A percentile compares a stretch with the other conserved stretches of the same genome.
These are phyloP conservation scores for Ceuthmochares aereus DNA, from an alignment of 2,113 vertebrate species.

Conservation along the genomic window DNA sequence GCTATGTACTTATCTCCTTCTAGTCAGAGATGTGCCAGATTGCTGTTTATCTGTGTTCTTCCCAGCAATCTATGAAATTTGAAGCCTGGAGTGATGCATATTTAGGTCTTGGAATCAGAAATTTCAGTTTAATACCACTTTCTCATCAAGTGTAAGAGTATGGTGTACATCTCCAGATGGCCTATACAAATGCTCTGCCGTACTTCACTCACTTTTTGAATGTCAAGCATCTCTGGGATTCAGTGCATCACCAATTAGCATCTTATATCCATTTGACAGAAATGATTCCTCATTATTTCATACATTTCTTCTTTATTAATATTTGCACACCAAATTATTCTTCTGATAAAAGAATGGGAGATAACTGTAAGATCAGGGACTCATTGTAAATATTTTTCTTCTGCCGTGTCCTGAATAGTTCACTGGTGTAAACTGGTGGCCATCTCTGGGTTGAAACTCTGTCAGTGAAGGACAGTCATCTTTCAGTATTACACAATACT, in stretches of 20 bases:
- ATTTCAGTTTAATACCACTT: conserved; percentile 77
- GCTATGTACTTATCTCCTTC: conserved; percentile 18
- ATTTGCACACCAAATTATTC: conserved; percentile 60
- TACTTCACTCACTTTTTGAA: conserved; percentile 82
- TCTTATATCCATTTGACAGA: conserved; percentile 80
- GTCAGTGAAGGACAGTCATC: not conserved
- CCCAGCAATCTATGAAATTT: conserved; percentile 57
- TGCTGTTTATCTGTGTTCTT: conserved; percentile 31
- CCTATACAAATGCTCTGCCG: conserved; percentile 80
- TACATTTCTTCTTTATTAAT: conserved; percentile 68
- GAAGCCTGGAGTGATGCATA: conserved; percentile 71
- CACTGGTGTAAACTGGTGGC: not conserved
- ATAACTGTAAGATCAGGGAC: not conserved
- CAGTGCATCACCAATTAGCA: conserved; percentile 81
- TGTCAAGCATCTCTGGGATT: conserved; percentile 86
- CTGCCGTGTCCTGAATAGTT: not conserved
- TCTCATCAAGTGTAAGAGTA: conserved; percentile 73
- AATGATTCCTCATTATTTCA: conserved; percentile 67
- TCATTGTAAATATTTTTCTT: not conserved
- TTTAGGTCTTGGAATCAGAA: conserved; percentile 75
- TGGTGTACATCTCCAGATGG: conserved; percentile 81
- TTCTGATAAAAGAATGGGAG: not conserved
- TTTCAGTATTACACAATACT: not conserved
- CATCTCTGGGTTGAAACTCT: not conserved
- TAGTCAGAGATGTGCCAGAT: conserved; percentile 32